Evolutionary conservation across 2,797 vertebrate species (phyloP), one percentile per base, ranked within the genome.

Genomic region (Chaetophractus vellerosus): DNA sequence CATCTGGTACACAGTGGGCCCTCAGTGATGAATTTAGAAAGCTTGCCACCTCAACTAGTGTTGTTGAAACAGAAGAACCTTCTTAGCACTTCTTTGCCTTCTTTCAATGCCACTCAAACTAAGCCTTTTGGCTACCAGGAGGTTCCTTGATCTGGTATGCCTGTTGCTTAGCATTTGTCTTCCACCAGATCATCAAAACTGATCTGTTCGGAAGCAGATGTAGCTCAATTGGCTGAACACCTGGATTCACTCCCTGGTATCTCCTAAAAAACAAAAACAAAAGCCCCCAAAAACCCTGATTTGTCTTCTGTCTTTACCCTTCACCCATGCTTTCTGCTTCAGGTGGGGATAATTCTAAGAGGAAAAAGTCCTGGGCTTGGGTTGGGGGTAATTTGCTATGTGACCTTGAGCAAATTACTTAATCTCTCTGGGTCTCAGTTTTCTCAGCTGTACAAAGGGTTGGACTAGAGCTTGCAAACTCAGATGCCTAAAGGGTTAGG

Each of bases 371-470:
- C 41, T 12, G 31, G 2, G 23, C 33, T 66, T 72, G 36, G 33
- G n/a, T 23, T 84, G 92, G 38, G 23, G 69, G 36, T 75, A 28
- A 45, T 64, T 59, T 74, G 57, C 68, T 71, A 0, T 6, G 12
- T 33, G 52, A 91, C 52, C 76, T 82, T 84, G n/a, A 71, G 48
- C 36, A 91, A 90, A 90, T 87, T 48, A 52, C 31, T 76, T 78
- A 57, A 80, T 41, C 18, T 82, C 24, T 64, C n/a, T 76, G 71
- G 38, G 14, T n/a, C 19, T 91, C 48, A 82, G 61, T 79, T 45
- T 45, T 78, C 18, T 96, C 71, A 28, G 28, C 19, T 90, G 12
- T 59, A 55, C 48, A 86, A 85, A 41, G 61, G 14, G 14, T 84
- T 84, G 63, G n/a, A 88, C 4, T 63, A 64, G 52, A 81, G 18